Conservation (phyloP, 2,797 vertebrate species). For the Characodon lateralis region DNA sequence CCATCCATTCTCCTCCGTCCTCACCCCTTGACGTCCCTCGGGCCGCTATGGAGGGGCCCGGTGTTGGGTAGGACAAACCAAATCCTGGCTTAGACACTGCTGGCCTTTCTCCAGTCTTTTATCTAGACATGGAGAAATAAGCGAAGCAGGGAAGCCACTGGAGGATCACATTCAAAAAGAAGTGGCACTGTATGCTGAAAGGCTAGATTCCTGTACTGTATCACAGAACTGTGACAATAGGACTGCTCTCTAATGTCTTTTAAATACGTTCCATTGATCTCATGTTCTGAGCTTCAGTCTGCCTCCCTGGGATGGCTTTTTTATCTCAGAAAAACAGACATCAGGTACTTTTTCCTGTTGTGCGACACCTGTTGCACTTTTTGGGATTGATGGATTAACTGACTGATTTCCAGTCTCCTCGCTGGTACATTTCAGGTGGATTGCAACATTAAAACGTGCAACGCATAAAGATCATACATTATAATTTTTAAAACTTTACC, state of each 20-base stretch:
- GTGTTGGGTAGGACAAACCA: constrained; percentile 31
- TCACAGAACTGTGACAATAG: constrained; percentile 71
- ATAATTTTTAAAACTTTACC: neutral
- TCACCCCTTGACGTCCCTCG: constrained; percentile 60
- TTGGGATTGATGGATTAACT: constrained; percentile 54
- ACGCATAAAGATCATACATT: neutral
- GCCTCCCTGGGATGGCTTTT: constrained; percentile 46
- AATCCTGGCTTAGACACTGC: constrained; percentile 21
- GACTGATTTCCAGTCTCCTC: constrained; percentile 54
- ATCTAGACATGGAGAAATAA: constrained; percentile 60
- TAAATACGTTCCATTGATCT: constrained; percentile 77
- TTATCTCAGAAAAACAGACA: constrained; percentile 51
- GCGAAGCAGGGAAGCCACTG: constrained; percentile 46
- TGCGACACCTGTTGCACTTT: constrained; percentile 73
- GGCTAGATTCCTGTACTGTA: constrained; percentile 64
- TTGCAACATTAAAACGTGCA: constrained; percentile 62
- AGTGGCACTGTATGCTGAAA: constrained; percentile 57
- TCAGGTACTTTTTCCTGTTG: constrained; percentile 60
- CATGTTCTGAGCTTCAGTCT: constrained; percentile 56
- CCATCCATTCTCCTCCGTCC: constrained; percentile 63
- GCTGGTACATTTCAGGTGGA: constrained; percentile 65
- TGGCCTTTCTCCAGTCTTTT: constrained; percentile 42
- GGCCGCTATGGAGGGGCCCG: constrained; percentile 42
- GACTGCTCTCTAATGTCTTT: constrained; percentile 75
- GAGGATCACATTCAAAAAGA: constrained; percentile 58